Evolutionary conservation across 1,140 invertebrate genomes (phyloP).

Genomic region (Melanaphis sacchari): DNA sequence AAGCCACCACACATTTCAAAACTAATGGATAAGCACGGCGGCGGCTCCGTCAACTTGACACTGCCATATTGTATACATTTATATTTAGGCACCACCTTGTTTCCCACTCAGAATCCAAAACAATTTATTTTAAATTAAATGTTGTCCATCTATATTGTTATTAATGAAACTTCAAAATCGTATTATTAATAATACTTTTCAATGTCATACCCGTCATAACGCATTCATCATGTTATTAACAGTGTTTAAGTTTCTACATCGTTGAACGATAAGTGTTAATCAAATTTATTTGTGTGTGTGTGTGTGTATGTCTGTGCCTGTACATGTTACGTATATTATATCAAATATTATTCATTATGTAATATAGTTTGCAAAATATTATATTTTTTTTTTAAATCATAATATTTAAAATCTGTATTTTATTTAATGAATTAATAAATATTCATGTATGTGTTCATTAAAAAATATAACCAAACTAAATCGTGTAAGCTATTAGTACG

Average conservation of each 20-base stretch:
- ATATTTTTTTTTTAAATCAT: background rate
- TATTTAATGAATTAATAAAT: background rate
- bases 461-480: background rate
- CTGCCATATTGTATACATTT: background rate
- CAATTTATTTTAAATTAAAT: background rate
- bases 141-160: background rate
- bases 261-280: background rate
- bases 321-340: background rate
- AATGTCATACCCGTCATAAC: background rate
- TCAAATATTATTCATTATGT: background rate
- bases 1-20: background rate
- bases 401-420: background rate
- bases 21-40: background rate
- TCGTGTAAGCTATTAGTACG: background rate
- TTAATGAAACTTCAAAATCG: constrained; percentile 8
- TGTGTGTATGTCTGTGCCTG: too few relatives aligned
- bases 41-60: background rate
- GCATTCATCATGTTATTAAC: background rate
- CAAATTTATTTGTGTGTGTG: background rate
- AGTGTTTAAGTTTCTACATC: background rate
- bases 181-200: background rate
- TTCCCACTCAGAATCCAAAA: background rate
- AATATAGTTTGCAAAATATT: background rate
- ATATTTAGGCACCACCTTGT: background rate
- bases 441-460: background rate